A percentile compares a stretch with the other conserved stretches of the same genome.
phyloP scores from a whole-genome alignment of 1,140 invertebrate genomes.

The Halyomorpha halys region DNA sequence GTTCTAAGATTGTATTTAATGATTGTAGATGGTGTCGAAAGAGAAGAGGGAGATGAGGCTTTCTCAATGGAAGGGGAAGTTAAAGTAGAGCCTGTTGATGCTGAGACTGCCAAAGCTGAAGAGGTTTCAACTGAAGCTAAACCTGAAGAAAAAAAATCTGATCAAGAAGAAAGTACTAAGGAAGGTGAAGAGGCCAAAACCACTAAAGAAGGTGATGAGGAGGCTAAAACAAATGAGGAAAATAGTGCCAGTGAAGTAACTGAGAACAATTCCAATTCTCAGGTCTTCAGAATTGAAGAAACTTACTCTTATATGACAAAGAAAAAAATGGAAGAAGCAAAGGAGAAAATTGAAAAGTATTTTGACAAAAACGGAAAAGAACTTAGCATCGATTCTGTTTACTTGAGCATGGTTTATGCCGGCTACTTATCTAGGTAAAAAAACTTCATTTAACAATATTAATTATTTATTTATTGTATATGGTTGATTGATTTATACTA shows the following conservation, averaged over 20 bases:
- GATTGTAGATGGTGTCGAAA: constrained; percentile 4
- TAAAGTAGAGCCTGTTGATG: background rate
- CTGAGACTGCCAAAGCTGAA: background rate
- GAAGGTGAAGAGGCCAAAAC: background rate
- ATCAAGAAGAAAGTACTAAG: background rate
- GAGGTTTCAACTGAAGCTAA: background rate
- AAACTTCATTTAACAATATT: no score
- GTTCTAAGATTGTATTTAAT: background rate
- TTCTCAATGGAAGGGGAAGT: no score
- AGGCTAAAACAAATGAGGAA: background rate
- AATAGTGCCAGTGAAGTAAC: background rate
- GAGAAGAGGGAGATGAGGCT: background rate
- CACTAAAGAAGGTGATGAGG: background rate
- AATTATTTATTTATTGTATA: no score
- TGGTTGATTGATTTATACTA: no score
- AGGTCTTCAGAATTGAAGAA: constrained; percentile 1
- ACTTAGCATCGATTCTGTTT: constrained; percentile 8
- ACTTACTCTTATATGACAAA: background rate
- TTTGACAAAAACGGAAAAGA: background rate
- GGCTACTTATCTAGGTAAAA: no score
- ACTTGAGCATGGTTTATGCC: background rate
- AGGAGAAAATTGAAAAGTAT: constrained; percentile 8
- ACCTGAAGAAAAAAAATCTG: background rate
- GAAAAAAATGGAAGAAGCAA: constrained; percentile 2
- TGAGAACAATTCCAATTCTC: background rate